Evolutionary conservation across 2,888 invertebrate genomes (phyloP).

Genomic region (Mesoligia furuncula): DNA sequence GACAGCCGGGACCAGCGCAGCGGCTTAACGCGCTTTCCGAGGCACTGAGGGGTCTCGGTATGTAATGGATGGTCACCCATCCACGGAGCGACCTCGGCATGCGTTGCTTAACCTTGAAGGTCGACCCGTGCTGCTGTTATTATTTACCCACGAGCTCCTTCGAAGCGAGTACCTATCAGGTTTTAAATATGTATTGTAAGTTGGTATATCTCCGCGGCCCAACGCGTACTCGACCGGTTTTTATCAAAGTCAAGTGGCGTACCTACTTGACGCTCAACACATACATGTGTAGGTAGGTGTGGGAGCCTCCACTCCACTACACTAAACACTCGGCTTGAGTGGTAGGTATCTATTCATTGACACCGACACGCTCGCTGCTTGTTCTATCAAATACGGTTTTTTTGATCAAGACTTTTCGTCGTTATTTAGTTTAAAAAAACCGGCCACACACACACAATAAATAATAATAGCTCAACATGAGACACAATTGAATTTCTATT

Average conservation of each 20-base stretch:
- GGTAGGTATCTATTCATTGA: slow-evolving; percentile 55
- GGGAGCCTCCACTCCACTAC: slow-evolving; percentile 35
- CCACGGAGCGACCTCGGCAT: background rate
- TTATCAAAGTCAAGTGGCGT: slow-evolving; percentile 43
- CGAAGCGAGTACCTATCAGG: background rate
- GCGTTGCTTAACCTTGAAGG: background rate
- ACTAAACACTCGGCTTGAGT: slow-evolving; percentile 57
- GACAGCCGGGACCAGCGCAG: background rate
- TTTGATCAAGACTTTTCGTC: background rate
- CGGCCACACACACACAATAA: background rate
- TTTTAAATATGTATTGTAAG: slow-evolving; percentile 7
- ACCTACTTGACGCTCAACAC: slow-evolving; percentile 46
- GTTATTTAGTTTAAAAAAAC: background rate
- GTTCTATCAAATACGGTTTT: background rate
- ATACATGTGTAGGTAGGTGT: slow-evolving; percentile 9
- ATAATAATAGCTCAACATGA: too few species aligned
- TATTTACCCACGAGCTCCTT: background rate
- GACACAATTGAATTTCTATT: too few species aligned
- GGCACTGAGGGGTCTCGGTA: too few species aligned
- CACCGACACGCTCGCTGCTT: slow-evolving; percentile 11
- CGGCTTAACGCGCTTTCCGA: background rate
- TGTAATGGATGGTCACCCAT: background rate
- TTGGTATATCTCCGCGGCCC: slow-evolving; percentile 16
- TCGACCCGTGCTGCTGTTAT: background rate
- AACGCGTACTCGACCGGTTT: slow-evolving; percentile 40